Percentiles rank a stretch among this genome's conserved stretches.
Evolutionary conservation across 1,140 invertebrate genomes (phyloP).

Genomic region (Plodia interpunctella): DNA sequence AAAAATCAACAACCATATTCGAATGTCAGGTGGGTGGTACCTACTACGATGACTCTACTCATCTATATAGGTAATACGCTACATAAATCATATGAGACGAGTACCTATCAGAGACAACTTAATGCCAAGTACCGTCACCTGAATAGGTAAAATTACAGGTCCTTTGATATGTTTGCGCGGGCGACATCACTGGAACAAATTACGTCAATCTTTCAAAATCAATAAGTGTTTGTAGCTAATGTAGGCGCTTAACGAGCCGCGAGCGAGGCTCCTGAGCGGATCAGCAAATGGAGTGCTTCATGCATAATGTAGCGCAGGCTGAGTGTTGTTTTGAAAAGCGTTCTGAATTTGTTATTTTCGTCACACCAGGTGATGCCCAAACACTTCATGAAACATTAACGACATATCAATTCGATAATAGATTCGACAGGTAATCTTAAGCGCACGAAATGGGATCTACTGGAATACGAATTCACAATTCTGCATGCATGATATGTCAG

Average conservation of each 20-base stretch:
- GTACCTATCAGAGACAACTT: not conserved
- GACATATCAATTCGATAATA: conserved; percentile 52
- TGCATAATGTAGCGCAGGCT: conserved; percentile 72
- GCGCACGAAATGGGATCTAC: not conserved
- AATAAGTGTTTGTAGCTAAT: conserved; percentile 74
- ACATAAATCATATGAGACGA: no score
- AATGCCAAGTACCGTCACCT: not conserved
- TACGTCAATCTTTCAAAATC: conserved; percentile 65
- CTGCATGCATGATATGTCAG: not conserved
- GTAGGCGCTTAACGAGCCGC: conserved; percentile 74
- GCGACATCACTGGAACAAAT: conserved; percentile 30
- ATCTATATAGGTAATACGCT: no score
- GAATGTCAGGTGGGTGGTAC: no score
- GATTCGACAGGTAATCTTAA: conserved; percentile 22
- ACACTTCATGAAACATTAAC: conserved; percentile 66
- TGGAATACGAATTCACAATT: conserved; percentile 1
- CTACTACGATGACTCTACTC: no score
- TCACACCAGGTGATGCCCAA: conserved; percentile 66
- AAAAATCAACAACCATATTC: no score
- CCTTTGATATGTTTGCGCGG: not conserved
- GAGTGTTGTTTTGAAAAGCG: conserved; percentile 75
- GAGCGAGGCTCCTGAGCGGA: conserved; percentile 71
- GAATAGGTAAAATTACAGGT: not conserved
- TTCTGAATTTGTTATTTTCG: conserved; percentile 74
- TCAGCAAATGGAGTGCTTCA: conserved; percentile 75